These are phyloP conservation scores for Hipparchia semele DNA, from an alignment of 2,888 invertebrate genomes.

Conservation along the genomic window DNA sequence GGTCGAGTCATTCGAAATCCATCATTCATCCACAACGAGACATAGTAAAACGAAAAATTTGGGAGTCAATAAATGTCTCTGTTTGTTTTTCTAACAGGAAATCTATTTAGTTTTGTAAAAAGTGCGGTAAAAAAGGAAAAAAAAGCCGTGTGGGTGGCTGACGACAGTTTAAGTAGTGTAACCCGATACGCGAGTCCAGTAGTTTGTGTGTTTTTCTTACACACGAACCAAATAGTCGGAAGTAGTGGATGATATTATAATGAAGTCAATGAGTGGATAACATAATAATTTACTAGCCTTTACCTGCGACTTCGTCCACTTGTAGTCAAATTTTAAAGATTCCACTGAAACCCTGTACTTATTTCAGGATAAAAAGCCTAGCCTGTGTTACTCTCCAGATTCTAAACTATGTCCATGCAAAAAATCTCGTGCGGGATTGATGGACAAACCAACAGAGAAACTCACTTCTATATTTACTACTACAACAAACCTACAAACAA, in stretches of 20 bases:
- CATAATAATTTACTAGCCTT: too few relatives aligned
- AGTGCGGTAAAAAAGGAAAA: slow-evolving; percentile 66
- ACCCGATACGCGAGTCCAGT: slow-evolving; percentile 70
- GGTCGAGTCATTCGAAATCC: slow-evolving; percentile 73
- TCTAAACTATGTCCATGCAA: too few relatives aligned
- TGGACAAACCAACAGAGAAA: too few relatives aligned
- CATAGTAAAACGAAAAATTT: slow-evolving; percentile 55
- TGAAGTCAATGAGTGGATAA: background rate
- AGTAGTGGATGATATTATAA: slow-evolving; percentile 51
- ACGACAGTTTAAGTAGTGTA: slow-evolving; percentile 82
- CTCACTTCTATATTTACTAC: too few relatives aligned
- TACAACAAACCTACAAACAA: too few relatives aligned
- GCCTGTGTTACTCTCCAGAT: too few relatives aligned
- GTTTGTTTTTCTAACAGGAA: slow-evolving; percentile 82
- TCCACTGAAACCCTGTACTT: too few relatives aligned
- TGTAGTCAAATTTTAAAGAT: too few relatives aligned
- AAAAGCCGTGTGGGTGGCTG: slow-evolving; percentile 73
- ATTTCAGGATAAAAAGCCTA: too few relatives aligned
- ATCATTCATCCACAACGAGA: slow-evolving; percentile 79
- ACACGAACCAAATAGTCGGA: slow-evolving; percentile 65
- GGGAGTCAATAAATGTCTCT: slow-evolving; percentile 75
- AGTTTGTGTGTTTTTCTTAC: slow-evolving; percentile 68
- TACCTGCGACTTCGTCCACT: too few relatives aligned
- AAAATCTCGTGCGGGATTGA: too few relatives aligned
- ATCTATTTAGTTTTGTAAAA: slow-evolving; percentile 75